A percentile compares a stretch with the other conserved stretches of the same genome.
Evolutionary conservation across 2,797 vertebrate genomes (phyloP).

Genomic region (Adelosebastes latens): DNA sequence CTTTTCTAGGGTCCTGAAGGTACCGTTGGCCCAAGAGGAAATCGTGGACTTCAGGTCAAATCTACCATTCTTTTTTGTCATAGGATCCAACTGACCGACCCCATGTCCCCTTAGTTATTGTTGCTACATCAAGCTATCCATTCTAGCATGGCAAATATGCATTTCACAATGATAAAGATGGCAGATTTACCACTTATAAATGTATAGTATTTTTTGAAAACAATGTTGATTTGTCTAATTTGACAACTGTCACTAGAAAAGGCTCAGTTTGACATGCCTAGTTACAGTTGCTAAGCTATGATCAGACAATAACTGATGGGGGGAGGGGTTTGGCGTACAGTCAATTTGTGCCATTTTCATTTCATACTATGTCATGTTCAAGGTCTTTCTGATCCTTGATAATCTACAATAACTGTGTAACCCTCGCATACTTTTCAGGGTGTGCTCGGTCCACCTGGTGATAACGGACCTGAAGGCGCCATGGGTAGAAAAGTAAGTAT

Average conservation of each 20-base stretch:
- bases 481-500: constrained; percentile 88
- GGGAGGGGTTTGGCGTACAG: neutral
- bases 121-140: neutral
- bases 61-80: neutral
- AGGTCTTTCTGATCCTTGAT: neutral
- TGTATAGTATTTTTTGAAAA: neutral
- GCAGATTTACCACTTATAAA: neutral
- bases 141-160: neutral
- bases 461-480: constrained; percentile 85
- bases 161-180: neutral
- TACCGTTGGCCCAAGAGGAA: constrained; percentile 83
- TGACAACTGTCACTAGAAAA: neutral
- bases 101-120: accelerated
- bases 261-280: neutral
- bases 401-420: neutral
- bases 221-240: neutral
- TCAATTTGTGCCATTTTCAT: neutral
- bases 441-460: constrained; percentile 85
- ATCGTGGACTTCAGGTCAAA: constrained; percentile 86
- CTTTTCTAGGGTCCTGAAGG: constrained; percentile 88
- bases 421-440: constrained; percentile 75
- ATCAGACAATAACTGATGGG: neutral
- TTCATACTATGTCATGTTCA: neutral
- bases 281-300: neutral
- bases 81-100: neutral